A percentile compares a stretch with the other conserved stretches of the same genome.
These are phyloP conservation scores for Sceloporus undulatus DNA, from an alignment of 2,113 vertebrate species.

Conservation along the genomic window DNA sequence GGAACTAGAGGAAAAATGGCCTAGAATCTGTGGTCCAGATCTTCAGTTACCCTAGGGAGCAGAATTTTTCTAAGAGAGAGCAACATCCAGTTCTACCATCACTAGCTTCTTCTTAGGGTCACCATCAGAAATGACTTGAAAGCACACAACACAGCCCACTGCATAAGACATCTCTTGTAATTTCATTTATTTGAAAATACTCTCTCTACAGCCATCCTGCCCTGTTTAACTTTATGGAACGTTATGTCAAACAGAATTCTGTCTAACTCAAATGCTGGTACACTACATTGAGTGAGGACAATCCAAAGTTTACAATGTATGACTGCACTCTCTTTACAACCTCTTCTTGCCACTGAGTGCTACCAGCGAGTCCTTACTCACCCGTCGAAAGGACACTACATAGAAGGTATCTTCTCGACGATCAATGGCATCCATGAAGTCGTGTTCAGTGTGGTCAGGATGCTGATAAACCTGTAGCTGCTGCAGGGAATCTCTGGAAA, in stretches of 20 bases:
- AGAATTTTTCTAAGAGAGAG: neutral
- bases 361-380: conserved; percentile 55
- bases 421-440: conserved; percentile 92
- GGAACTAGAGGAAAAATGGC: no score
- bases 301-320: neutral
- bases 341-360: no score
- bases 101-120: no score
- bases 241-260: neutral
- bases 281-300: neutral
- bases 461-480: conserved; percentile 89
- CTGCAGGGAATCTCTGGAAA: conserved; percentile 67
- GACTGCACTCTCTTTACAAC: neutral
- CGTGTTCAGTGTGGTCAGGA: conserved; percentile 85
- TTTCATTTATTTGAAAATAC: neutral
- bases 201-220: neutral
- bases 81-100: neutral
- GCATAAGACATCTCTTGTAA: no score
- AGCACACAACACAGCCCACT: no score
- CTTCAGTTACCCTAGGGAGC: no score
- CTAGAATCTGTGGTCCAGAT: neutral
- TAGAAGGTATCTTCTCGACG: conserved; percentile 92
- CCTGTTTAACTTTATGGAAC: neutral
- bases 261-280: neutral
- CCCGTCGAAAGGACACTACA: conserved; percentile 91
- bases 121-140: no score